phyloP scores from a whole-genome alignment of 1,140 invertebrate genomes.

The Dinoponera quadriceps region DNA sequence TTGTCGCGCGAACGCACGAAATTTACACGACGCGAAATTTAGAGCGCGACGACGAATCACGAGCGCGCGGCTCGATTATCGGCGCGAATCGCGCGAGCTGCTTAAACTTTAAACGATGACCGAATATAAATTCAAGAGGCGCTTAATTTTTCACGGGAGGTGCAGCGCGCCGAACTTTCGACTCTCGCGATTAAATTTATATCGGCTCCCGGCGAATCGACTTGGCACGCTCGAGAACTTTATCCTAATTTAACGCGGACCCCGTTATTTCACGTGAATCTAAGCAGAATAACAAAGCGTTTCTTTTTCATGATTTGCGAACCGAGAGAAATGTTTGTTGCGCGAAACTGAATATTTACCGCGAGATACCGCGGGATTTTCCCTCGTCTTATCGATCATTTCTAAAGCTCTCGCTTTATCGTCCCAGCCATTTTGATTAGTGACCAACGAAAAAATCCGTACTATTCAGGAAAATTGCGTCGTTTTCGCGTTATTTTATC shows the following conservation, averaged over 20 bases:
- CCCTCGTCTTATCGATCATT: too few relatives aligned
- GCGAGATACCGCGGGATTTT: too few relatives aligned
- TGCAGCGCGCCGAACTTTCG: not conserved
- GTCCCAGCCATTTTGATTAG: too few relatives aligned
- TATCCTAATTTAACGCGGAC: not conserved
- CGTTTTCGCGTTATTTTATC: too few relatives aligned
- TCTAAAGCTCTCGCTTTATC: too few relatives aligned
- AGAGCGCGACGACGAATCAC: not conserved
- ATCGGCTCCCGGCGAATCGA: not conserved
- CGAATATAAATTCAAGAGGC: not conserved
- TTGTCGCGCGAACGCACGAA: not conserved
- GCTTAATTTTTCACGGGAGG: not conserved
- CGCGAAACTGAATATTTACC: too few relatives aligned
- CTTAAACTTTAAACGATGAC: not conserved
- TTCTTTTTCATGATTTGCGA: too few relatives aligned
- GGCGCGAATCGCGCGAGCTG: not conserved
- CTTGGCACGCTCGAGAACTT: not conserved
- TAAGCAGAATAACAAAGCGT: too few relatives aligned
- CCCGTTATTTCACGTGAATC: too few relatives aligned
- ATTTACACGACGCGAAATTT: slow-evolving; percentile 20
- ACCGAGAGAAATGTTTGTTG: too few relatives aligned
- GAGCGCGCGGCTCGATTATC: not conserved
- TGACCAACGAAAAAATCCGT: too few relatives aligned
- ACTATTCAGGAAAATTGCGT: too few relatives aligned
- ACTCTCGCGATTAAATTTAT: not conserved